Evolutionary conservation across 1,140 invertebrate genomes (phyloP), one percentile per base, ranked within the genome.

Genomic region (Teleopsis dalmanni): DNA sequence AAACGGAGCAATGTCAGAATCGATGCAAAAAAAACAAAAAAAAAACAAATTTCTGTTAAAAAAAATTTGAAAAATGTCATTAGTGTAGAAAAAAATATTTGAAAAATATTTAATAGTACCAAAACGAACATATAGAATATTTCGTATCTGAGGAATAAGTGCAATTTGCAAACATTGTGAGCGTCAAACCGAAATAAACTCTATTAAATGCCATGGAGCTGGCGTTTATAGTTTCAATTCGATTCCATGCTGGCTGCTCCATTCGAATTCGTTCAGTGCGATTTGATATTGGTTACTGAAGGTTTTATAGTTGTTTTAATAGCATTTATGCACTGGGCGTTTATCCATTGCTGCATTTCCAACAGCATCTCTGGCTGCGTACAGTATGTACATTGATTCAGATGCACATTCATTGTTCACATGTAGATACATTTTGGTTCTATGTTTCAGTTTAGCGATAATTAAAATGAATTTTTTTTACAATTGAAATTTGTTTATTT

Each of bases 171-270:
- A 27, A 18, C 16, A 18, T 21, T 14, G 41, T 27, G 31, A 36
- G 44, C 44, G 44, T 46, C 44, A 46, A 46, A 46, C 44, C 44
- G 44, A 46, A 46, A 46, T 46, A 46, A 46, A 46, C 31, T 46
- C 44, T 25, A 36, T 46, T 46, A 46, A 46, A 34, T 33, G 44
- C 33, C 44, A 23, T 13, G 11, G 44, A 29, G 26, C 26, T 31
- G 14, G 26, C 41, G 31, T 29, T 43, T 21, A 29, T 43, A 43
- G 41, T 43, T 43, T 21, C 41, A 11, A 27, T 31, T 43, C 27
- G 41, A 29, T 43, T 43, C 16, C 26, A 29, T 25, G 41, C 16
- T 27, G 41, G n/a, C n/a, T 43, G n/a, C 26, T 27, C 25, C 41
- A 29, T 31, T n/a, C n/a, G n/a, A n/a, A n/a, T n/a, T n/a, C n/a